A percentile compares a stretch with the other conserved stretches of the same genome.
phyloP scores from a whole-genome alignment of 1,140 invertebrate species.

The Aplysia californica region DNA sequence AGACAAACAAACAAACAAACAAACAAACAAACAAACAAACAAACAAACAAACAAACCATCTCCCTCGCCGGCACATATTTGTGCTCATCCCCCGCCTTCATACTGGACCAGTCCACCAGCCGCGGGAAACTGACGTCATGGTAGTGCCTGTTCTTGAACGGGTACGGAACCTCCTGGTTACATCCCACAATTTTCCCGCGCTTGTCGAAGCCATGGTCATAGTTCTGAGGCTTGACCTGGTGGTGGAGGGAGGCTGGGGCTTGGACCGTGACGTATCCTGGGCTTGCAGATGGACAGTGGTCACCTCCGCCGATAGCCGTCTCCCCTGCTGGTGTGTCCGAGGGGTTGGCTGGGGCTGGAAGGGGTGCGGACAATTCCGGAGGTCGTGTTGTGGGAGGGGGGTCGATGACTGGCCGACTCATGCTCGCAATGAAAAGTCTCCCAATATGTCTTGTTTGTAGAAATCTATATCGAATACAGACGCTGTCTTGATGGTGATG shows the following conservation, averaged over 20 bases:
- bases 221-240: not conserved
- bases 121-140: not conserved
- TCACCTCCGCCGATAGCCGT: not conserved
- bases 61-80: not conserved
- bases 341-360: not conserved
- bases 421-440: too few relatives aligned
- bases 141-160: not conserved
- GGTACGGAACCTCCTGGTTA: slow-evolving; percentile 13
- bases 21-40: too few relatives aligned
- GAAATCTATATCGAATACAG: too few relatives aligned
- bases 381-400: too few relatives aligned
- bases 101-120: not conserved
- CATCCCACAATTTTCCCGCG: not conserved
- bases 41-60: too few relatives aligned
- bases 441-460: too few relatives aligned
- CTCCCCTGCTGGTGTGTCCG: not conserved
- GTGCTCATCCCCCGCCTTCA: not conserved
- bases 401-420: too few relatives aligned
- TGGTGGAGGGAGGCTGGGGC: not conserved
- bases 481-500: too few relatives aligned
- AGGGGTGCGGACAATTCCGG: not conserved
- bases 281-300: not conserved
- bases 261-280: not conserved
- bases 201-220: not conserved
- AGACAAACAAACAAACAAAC: too few relatives aligned